These are phyloP conservation scores for Hoplostethus atlanticus DNA, from an alignment of 2,797 vertebrate genomes.

Conservation along the genomic window DNA sequence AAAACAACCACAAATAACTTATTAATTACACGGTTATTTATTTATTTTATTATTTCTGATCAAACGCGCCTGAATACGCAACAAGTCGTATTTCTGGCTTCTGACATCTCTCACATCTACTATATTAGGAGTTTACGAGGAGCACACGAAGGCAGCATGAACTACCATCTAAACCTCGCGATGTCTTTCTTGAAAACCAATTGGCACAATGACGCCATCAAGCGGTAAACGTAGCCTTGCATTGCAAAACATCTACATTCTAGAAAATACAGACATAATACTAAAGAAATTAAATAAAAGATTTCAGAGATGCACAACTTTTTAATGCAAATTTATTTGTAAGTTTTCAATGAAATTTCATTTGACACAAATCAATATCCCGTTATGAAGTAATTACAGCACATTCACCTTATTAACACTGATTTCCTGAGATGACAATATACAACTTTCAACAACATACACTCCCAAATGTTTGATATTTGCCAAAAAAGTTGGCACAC, in stretches of 20 bases:
- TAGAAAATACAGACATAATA: no score
- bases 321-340: constrained; percentile 54
- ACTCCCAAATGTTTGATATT: constrained; percentile 41
- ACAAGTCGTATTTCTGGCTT: no score
- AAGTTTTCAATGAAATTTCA: constrained; percentile 48
- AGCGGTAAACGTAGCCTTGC: neutral
- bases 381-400: constrained; percentile 47
- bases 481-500: constrained; percentile 47
- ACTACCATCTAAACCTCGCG: constrained; percentile 24
- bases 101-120: no score
- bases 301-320: neutral
- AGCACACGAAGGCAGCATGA: constrained; percentile 30
- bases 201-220: constrained; percentile 16
- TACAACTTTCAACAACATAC: constrained; percentile 60
- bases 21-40: no score
- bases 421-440: constrained; percentile 81
- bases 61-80: no score
- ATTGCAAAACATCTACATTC: no score
- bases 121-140: no score
- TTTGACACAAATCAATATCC: constrained; percentile 67
- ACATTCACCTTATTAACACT: constrained; percentile 57
- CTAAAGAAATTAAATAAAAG: no score
- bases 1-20: no score
- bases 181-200: neutral
- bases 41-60: no score